A percentile compares a stretch with the other conserved stretches of the same genome.
Evolutionary conservation across 2,888 invertebrate species (phyloP).

Genomic region (Pteria penguin): DNA sequence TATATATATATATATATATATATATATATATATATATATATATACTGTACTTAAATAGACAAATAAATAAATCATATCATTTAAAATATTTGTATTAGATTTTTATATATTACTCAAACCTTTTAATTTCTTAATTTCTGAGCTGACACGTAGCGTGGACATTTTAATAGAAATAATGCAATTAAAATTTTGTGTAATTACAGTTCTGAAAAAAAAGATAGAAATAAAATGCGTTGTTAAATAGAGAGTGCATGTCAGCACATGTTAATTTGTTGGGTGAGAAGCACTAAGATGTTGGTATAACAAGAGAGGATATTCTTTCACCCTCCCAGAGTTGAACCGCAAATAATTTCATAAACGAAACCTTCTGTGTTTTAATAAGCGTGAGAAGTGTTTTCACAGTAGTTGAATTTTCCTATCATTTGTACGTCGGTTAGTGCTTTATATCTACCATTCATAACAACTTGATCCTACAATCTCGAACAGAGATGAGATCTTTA

Average conservation of each 20-base stretch:
- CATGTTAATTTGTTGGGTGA: background rate
- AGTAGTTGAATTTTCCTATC: background rate
- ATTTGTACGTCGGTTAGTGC: background rate
- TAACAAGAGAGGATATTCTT: background rate
- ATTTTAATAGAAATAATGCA: too few relatives aligned
- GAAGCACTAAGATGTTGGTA: background rate
- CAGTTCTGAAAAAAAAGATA: too few relatives aligned
- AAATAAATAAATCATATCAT: too few relatives aligned
- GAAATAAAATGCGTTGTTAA: too few relatives aligned
- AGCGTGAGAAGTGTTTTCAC: slow-evolving; percentile 34
- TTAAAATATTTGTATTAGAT: too few relatives aligned
- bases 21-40: too few relatives aligned
- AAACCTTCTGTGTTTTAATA: slow-evolving; percentile 40
- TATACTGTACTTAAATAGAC: too few relatives aligned
- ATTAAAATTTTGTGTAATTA: too few relatives aligned
- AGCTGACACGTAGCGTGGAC: too few relatives aligned
- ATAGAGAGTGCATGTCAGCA: background rate
- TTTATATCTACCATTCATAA: background rate
- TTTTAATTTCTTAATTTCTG: too few relatives aligned
- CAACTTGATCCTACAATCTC: background rate
- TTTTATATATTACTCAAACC: too few relatives aligned
- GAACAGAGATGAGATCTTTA: background rate
- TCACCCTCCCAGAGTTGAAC: background rate
- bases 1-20: too few relatives aligned
- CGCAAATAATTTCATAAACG: slow-evolving; percentile 12